Evolutionary conservation across 2,888 invertebrate species (phyloP).

Genomic region (Tuberolachnus salignus): DNA sequence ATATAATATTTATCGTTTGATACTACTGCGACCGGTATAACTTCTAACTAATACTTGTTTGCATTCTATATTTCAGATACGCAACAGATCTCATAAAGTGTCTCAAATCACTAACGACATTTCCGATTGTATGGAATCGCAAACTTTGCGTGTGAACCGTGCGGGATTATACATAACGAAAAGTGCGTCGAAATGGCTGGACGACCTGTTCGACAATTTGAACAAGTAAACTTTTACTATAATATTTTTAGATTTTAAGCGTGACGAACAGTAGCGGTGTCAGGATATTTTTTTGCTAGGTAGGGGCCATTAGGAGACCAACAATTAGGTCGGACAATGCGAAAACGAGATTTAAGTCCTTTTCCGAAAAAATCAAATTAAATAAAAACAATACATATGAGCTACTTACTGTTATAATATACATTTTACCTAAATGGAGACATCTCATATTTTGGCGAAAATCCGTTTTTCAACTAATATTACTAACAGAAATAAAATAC

Average conservation of each 20-base stretch:
- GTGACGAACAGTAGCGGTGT: neutral
- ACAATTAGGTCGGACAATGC: no score
- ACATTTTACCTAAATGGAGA: no score
- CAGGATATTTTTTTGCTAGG: no score
- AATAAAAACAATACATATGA: neutral
- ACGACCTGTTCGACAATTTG: constrained; percentile 14
- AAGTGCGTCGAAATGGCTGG: constrained; percentile 25
- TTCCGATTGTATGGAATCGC: constrained; percentile 39
- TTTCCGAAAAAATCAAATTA: neutral
- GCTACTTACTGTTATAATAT: no score
- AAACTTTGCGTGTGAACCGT: neutral
- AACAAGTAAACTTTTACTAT: constrained; percentile 6
- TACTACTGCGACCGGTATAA: no score
- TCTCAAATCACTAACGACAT: constrained; percentile 30
- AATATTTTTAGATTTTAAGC: neutral
- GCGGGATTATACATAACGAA: constrained; percentile 12
- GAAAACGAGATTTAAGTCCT: neutral
- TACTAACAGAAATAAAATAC: no score
- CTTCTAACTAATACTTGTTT: neutral
- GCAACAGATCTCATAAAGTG: constrained; percentile 1
- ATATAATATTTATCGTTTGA: no score
- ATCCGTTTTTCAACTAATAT: no score
- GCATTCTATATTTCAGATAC: constrained; percentile 6
- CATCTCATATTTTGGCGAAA: no score
- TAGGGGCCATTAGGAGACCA: no score